A percentile compares a stretch with the other conserved stretches of the same genome.
phyloP scores from a whole-genome alignment of 2,113 vertebrate genomes.

The Pelmatolapia mariae region DNA sequence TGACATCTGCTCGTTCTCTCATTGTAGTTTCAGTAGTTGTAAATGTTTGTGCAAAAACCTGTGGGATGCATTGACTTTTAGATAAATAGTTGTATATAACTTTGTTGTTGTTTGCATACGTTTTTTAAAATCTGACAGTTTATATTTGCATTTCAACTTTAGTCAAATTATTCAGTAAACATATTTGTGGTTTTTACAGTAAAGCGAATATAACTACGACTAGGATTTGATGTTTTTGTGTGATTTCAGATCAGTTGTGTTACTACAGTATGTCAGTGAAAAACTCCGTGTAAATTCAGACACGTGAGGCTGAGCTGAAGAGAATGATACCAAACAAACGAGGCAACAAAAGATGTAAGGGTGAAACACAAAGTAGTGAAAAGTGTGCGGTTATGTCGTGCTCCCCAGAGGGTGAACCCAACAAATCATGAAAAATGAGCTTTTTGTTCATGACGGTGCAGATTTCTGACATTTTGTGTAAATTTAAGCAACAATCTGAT shows the following conservation, averaged over 20 bases:
- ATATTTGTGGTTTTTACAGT: background rate
- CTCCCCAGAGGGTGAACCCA: too few relatives aligned
- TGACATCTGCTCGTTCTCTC: background rate
- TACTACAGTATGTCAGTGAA: background rate
- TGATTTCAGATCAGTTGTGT: background rate
- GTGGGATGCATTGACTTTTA: background rate
- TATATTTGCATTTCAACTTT: background rate
- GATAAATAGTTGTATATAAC: background rate
- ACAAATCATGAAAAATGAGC: background rate
- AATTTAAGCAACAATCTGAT: background rate
- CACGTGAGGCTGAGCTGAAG: background rate
- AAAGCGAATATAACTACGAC: rapidly evolving
- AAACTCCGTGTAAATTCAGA: too few relatives aligned
- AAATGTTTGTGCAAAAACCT: background rate
- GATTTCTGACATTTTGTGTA: background rate
- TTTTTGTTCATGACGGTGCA: background rate
- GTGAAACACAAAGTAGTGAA: too few relatives aligned
- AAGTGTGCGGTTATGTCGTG: too few relatives aligned
- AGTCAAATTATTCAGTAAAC: too few relatives aligned
- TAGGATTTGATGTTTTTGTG: background rate
- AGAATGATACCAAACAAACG: background rate
- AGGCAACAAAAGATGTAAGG: too few relatives aligned
- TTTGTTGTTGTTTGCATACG: background rate
- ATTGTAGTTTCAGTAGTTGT: background rate
- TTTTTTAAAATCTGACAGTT: background rate